Evolutionary conservation across 1,140 invertebrate genomes (phyloP), one percentile per base, ranked within the genome.

Genomic region (Drosophila pectinifera): DNA sequence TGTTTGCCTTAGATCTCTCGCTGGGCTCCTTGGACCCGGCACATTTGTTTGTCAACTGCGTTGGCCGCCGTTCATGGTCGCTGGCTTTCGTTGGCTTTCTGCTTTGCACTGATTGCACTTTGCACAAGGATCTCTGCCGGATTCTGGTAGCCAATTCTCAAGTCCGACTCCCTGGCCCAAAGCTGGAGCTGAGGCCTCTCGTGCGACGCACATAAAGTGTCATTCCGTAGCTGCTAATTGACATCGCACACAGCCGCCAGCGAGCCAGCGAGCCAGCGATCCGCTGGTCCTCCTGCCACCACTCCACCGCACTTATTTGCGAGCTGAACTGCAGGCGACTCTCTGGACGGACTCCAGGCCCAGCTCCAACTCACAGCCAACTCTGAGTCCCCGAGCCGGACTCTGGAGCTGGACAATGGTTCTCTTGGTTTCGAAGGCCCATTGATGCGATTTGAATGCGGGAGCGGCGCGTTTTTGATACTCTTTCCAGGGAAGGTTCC

Each of bases 201-300:
- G 82, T 75, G 79, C 82, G 73, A 90, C 86, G 88, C 86, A 90
- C 88, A 90, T 90, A 90, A 90, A 90, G 88, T 90, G 88, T 90
- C 88, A 86, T 90, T 90, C 88, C 88, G 82, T 83, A 80, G 82
- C 88, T 90, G 88, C 88, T 90, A 90, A 90, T 90, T 90, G 88
- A 90, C 88, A 90, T 90, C 80, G 88, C 88, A 90, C 88, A 90
- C 88, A 90, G 70, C 56, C 73, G 69, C 65, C 81, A 79, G 79
- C 68, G 49, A 56, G 54, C 51, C 56, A 24, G 58, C 41, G 31
- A 36, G 49, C 63, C 79, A 72, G 78, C 62, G 55, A 57, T 62
- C 54, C 54, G n/a, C n/a, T n/a, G n/a, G n/a, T 65, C 26, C 26
- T 53, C 49, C 8, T 34, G 49, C 28, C 49, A 8, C 48, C 18